phyloP scores from a whole-genome alignment of 2,888 invertebrate genomes.

The Caenorhabditis zanzibari region DNA sequence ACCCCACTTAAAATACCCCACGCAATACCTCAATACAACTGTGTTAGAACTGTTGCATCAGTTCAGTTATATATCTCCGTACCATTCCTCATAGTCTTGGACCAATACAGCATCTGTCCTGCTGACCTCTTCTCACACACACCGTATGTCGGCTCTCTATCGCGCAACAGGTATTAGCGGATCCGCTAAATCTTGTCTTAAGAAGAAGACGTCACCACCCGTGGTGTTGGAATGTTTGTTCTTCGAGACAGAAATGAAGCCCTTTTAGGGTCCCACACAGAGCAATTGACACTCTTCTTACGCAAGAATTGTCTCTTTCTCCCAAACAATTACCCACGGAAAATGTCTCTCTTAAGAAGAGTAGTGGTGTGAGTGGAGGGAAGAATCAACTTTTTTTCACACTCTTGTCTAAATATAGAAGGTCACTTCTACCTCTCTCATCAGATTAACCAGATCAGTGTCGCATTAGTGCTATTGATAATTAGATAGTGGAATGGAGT shows the following conservation, averaged over 20 bases:
- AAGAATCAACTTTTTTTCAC: slow-evolving; percentile 14
- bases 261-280: background rate
- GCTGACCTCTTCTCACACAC: background rate
- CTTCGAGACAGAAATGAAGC: slow-evolving; percentile 1
- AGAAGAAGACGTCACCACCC: background rate
- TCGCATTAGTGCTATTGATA: slow-evolving; percentile 44
- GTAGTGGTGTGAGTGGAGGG: background rate
- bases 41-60: background rate
- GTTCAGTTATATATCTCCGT: background rate
- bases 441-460: slow-evolving; percentile 51
- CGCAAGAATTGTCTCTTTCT: background rate
- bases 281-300: slow-evolving; percentile 15
- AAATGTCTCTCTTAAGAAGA: slow-evolving; percentile 11
- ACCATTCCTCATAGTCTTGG: background rate
- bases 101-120: slow-evolving; percentile 7
- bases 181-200: slow-evolving; percentile 43
- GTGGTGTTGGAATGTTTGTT: slow-evolving; percentile 20
- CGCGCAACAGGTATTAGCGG: slow-evolving; percentile 21
- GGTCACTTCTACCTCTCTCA: slow-evolving; percentile 40
- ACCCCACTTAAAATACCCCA: background rate
- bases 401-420: slow-evolving; percentile 28
- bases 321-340: slow-evolving; percentile 22
- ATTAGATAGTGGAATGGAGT: slow-evolving; percentile 22
- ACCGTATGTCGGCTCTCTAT: slow-evolving; percentile 39
- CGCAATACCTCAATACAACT: background rate